Evolutionary conservation across 2,113 vertebrate species (phyloP).

Genomic region (Lasiurus borealis): DNA sequence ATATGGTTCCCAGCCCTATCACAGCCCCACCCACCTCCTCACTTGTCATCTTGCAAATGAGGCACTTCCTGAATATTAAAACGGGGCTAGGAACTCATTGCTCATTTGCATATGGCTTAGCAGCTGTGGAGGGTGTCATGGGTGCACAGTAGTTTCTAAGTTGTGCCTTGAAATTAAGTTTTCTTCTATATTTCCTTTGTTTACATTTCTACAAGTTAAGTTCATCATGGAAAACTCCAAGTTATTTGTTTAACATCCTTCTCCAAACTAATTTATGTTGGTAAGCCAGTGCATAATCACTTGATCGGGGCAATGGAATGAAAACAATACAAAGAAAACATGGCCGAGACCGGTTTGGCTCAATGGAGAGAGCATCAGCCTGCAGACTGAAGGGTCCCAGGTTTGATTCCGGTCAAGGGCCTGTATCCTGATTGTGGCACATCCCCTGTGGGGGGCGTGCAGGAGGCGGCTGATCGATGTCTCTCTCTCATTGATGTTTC

Average conservation of each 20-base stretch:
- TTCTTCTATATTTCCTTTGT: conserved; percentile 47
- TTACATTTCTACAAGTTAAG: conserved; percentile 44
- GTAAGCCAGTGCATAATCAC: conserved; percentile 53
- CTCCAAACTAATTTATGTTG: conserved; percentile 72
- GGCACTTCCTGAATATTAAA: background rate
- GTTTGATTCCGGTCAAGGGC: too few species aligned
- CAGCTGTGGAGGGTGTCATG: background rate
- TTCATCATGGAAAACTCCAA: conserved; percentile 73
- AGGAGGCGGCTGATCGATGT: too few species aligned
- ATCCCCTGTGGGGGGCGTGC: too few species aligned
- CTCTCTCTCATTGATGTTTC: too few species aligned
- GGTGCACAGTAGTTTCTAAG: background rate
- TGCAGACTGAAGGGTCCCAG: too few species aligned
- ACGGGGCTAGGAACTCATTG: fast-evolving
- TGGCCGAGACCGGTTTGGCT: too few species aligned
- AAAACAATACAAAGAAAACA: conserved; percentile 34
- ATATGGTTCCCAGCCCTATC: background rate
- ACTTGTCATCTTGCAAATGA: background rate
- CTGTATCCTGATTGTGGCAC: too few species aligned
- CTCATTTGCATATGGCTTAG: background rate
- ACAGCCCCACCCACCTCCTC: background rate
- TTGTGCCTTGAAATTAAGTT: conserved; percentile 25
- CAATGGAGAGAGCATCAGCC: too few species aligned
- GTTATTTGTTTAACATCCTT: conserved; percentile 79
- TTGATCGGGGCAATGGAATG: background rate